Evolutionary conservation across 1,140 invertebrate genomes (phyloP), one percentile per base, ranked within the genome.

Genomic region (Drosophila nigrodunni): DNA sequence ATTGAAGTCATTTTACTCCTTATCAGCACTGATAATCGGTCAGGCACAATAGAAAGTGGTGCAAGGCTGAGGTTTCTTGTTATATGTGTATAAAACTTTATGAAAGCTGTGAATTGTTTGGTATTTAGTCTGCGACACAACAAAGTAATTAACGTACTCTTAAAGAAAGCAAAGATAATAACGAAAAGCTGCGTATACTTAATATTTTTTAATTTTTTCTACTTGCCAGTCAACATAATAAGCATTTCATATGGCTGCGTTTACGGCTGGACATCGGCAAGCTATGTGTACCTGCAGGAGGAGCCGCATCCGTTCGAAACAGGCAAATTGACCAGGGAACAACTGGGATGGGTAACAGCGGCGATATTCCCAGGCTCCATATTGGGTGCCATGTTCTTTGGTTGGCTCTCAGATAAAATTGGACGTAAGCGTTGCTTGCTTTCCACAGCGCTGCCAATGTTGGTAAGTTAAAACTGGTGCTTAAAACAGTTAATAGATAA

Each of bases 321-420:
- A 7, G 52, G 66, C 11, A 68, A 73, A 15, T 66, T 93, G 46
- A 80, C 73, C 1, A 66, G 69, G 11, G 90, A 90, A 37, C 92
- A 94, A 58, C 92, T 92, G 1, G 94, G 93, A 0, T 94, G 93
- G 93, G 92, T 94, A 11, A 93, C 92, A 0, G 93, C 93, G 0
- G 92, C 94, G 34, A 90, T 93, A 25, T 92, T 93, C 25, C 73
- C 94, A 2, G 94, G 94, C 39, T 93, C 91, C 1, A 67, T 94
- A 7, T 81, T 93, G 6, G 93, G 93, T 15, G 93, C 92, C 37
- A 72, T 93, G 2, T 58, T 94, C 1, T 92, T 93, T 39, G 95
- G 92, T 1, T 93, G 93, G 68, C 80, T 94, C n/a, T 94, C 95
- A 2, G 94, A 96, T 77, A 69, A 70, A 49, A 68, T 74, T 41